Evolutionary conservation across 2,888 invertebrate genomes (phyloP).

Genomic region (Coecobrya sp.): DNA sequence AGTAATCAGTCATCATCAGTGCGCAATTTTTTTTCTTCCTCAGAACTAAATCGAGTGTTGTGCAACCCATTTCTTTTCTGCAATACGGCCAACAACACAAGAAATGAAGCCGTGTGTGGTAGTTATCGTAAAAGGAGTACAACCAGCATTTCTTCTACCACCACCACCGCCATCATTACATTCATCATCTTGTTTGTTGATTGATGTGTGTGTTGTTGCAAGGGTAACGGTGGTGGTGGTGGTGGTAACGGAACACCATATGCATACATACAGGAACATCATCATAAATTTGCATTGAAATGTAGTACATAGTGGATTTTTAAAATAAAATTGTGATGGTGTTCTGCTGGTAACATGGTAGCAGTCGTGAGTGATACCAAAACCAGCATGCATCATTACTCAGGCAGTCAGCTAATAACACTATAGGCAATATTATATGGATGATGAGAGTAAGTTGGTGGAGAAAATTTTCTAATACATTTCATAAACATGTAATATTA

Average conservation of each 20-base stretch:
- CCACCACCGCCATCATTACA: not conserved
- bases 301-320: not conserved
- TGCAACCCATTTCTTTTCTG: slow-evolving; percentile 21
- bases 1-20: slow-evolving; percentile 60
- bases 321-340: not conserved
- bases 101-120: too few species aligned
- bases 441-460: not conserved
- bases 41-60: slow-evolving; percentile 30
- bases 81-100: not conserved
- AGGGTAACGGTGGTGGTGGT: too few species aligned
- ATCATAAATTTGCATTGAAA: slow-evolving; percentile 54
- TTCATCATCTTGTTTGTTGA: slow-evolving; percentile 40
- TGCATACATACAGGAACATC: slow-evolving; percentile 30
- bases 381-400: not conserved
- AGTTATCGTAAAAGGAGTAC: not conserved
- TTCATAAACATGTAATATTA: too few species aligned
- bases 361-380: not conserved
- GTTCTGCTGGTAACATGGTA: not conserved
- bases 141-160: not conserved
- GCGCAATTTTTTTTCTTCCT: slow-evolving; percentile 14
- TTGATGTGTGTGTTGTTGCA: slow-evolving; percentile 15
- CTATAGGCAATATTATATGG: too few species aligned
- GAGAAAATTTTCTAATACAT: too few species aligned
- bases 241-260: not conserved
- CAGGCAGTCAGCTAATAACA: not conserved